Evolutionary conservation across 2,888 invertebrate species (phyloP).

Genomic region (Papilio elwesi): DNA sequence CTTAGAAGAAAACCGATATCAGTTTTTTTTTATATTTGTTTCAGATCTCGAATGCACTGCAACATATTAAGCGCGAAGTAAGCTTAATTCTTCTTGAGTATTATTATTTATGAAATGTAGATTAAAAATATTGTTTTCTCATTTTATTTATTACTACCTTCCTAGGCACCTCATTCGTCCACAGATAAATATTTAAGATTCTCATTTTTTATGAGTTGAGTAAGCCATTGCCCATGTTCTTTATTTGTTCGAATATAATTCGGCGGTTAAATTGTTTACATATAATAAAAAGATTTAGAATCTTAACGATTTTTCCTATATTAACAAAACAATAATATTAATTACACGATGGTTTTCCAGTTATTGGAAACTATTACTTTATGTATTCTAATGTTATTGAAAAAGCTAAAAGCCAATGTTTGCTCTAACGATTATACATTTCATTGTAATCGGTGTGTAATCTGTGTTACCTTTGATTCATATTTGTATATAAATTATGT

Average conservation of each 20-base stretch:
- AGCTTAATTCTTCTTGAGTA: slow-evolving; percentile 46
- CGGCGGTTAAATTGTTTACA: background rate
- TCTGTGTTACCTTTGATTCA: background rate
- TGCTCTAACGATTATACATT: background rate
- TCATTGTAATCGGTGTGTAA: background rate
- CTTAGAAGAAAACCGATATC: background rate
- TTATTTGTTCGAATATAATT: slow-evolving; percentile 13
- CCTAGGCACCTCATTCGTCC: slow-evolving; percentile 30
- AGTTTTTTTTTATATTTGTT: slow-evolving; percentile 44
- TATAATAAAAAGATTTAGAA: background rate
- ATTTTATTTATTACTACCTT: slow-evolving; percentile 32
- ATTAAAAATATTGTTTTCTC: slow-evolving; percentile 14
- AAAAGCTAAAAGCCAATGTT: too few species aligned
- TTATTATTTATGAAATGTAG: slow-evolving; percentile 46
- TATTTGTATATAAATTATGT: slow-evolving; percentile 1
- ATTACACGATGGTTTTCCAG: background rate
- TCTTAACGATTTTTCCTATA: background rate
- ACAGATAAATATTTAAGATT: background rate
- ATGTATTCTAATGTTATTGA: too few species aligned
- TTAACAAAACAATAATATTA: background rate
- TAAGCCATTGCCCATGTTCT: slow-evolving; percentile 1
- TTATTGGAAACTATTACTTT: background rate
- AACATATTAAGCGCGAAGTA: slow-evolving; percentile 49
- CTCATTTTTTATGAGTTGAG: background rate
- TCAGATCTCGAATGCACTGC: slow-evolving; percentile 49